phyloP scores from a whole-genome alignment of 2,113 vertebrate genomes.

The Pithys albifrons region DNA sequence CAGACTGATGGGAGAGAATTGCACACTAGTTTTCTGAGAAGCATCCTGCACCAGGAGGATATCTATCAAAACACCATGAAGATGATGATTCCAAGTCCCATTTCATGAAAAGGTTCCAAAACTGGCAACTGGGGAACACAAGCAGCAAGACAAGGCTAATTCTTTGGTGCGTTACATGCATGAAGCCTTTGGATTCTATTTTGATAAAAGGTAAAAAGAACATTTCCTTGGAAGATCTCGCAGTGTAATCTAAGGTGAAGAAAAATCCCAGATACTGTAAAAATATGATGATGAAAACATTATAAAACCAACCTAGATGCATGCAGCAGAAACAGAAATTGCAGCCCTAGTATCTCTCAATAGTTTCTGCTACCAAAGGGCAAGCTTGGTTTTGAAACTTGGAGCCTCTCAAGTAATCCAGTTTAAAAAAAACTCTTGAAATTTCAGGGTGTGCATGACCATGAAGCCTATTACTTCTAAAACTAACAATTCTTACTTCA shows the following conservation, averaged over 20 bases:
- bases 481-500: neutral
- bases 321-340: neutral
- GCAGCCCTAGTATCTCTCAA: neutral
- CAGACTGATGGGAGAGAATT: neutral
- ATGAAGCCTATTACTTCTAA: neutral
- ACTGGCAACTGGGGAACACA: neutral
- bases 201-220: neutral
- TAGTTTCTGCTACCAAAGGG: neutral
- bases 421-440: neutral
- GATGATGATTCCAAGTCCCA: neutral
- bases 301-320: accelerated
- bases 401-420: neutral
- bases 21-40: neutral
- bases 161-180: neutral
- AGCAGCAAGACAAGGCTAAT: neutral
- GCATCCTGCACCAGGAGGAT: neutral
- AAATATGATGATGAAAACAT: neutral
- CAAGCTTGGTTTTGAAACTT: neutral
- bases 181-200: neutral
- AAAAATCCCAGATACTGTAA: neutral
- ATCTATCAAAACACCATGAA: neutral
- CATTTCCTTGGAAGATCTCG: neutral
- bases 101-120: neutral
- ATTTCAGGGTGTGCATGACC: neutral
- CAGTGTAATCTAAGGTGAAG: neutral